Evolutionary conservation across 2,888 invertebrate species (phyloP).

Genomic region (Cryptocheilus praepositus): DNA sequence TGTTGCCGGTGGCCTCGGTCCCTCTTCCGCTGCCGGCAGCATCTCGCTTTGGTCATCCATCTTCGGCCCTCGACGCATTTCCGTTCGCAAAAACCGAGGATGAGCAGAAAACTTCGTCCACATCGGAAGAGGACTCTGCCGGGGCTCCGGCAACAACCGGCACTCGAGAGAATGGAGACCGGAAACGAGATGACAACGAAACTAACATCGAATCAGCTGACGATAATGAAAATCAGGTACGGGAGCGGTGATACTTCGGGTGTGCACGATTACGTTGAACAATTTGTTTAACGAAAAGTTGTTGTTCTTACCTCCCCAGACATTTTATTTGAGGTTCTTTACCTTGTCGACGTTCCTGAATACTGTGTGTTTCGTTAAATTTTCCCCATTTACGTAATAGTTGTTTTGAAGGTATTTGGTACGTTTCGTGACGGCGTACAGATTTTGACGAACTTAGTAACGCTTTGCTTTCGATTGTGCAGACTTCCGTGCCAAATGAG

Average conservation of each 20-base stretch:
- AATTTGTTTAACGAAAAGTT: constrained; percentile 6
- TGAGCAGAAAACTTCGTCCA: not conserved
- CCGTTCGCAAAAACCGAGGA: constrained; percentile 25
- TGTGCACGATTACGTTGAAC: not conserved
- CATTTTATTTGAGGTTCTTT: no score
- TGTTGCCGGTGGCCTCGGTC: constrained; percentile 38
- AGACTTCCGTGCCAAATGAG: constrained; percentile 55
- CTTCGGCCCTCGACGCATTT: constrained; percentile 27
- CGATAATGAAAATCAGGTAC: constrained; percentile 62
- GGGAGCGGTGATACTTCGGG: not conserved
- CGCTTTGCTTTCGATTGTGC: not conserved
- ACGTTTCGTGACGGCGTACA: not conserved
- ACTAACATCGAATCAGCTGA: constrained; percentile 64
- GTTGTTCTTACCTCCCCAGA: no score
- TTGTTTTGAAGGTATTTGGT: no score
- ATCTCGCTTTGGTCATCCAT: constrained; percentile 44
- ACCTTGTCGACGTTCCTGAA: no score
- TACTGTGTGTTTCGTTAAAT: no score
- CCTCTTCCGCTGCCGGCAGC: constrained; percentile 54
- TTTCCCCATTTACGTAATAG: no score
- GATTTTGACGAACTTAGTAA: not conserved
- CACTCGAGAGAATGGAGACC: constrained; percentile 29
- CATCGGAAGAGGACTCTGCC: constrained; percentile 4
- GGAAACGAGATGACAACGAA: constrained; percentile 61
- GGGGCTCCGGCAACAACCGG: not conserved